Evolutionary conservation across 1,140 invertebrate genomes (phyloP).

Genomic region (Cataglyphis hispanica): DNA sequence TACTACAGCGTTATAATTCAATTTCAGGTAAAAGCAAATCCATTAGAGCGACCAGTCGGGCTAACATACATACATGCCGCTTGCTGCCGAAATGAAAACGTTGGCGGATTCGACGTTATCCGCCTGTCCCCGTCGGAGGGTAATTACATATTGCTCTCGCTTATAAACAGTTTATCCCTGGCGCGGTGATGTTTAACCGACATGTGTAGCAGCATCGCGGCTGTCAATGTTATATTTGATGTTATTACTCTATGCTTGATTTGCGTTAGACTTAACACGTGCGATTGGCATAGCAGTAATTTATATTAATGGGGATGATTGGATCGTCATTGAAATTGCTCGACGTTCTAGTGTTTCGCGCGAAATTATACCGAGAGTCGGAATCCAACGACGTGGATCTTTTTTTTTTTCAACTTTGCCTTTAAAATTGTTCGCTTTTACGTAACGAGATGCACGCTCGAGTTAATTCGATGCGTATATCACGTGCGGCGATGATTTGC

Average conservation of each 20-base stretch:
- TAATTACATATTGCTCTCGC: constrained; percentile 59
- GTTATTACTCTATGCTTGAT: background rate
- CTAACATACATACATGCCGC: constrained; percentile 45
- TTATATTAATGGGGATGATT: background rate
- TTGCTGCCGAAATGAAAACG: constrained; percentile 71
- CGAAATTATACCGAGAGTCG: background rate
- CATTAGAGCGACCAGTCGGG: constrained; percentile 66
- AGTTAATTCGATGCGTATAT: constrained; percentile 52
- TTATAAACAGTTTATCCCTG: constrained; percentile 50
- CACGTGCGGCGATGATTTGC: constrained; percentile 51
- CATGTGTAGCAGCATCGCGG: background rate
- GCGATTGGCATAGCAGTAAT: background rate
- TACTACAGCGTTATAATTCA: constrained; percentile 75
- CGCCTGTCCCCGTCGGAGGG: constrained; percentile 40
- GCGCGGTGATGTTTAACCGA: background rate
- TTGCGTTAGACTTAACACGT: background rate
- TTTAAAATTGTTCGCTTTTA: constrained; percentile 29
- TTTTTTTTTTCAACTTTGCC: constrained; percentile 17
- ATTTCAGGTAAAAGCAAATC: constrained; percentile 76
- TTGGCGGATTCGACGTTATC: constrained; percentile 56
- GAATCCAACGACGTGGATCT: background rate
- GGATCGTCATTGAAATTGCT: background rate
- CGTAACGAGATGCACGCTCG: constrained; percentile 37
- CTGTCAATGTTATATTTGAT: background rate
- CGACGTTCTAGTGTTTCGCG: background rate